Conservation (phyloP, 2,888 invertebrate species). For the Synanthedon vespiformis region DNA sequence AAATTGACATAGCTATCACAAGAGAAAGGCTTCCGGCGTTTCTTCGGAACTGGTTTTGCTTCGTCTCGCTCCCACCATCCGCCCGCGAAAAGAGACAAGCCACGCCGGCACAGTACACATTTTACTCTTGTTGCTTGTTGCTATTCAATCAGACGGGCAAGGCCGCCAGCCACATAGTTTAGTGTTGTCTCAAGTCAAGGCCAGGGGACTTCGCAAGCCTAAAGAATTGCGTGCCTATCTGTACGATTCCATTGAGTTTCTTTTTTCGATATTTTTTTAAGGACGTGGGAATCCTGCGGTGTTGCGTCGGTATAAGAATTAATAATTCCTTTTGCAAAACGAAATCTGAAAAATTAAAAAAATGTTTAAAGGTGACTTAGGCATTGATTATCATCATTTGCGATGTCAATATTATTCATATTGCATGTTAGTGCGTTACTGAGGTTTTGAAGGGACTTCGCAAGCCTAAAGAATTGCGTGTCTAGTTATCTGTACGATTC, state of each 20-base stretch:
- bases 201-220: slow-evolving; percentile 6
- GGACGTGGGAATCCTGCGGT: no score
- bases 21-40: slow-evolving; percentile 54
- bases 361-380: no score
- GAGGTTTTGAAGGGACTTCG: slow-evolving; percentile 4
- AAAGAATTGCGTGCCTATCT: neutral
- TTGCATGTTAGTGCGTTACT: no score
- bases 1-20: slow-evolving; percentile 13
- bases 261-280: no score
- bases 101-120: slow-evolving; percentile 20
- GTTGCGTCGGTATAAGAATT: no score
- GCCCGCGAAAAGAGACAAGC: slow-evolving; percentile 25
- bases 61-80: slow-evolving; percentile 22
- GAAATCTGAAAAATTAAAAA: no score
- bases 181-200: slow-evolving; percentile 17
- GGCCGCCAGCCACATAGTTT: slow-evolving; percentile 25
- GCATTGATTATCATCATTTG: no score
- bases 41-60: slow-evolving; percentile 34
- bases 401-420: no score
- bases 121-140: slow-evolving; percentile 23
- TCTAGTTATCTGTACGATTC: no score
- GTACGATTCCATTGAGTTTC: no score
- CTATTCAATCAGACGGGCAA: slow-evolving; percentile 26
- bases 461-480: slow-evolving; percentile 1
- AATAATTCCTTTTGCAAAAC: no score